Conservation (phyloP, 2,113 vertebrate species). For the Lycaon pictus region DNA sequence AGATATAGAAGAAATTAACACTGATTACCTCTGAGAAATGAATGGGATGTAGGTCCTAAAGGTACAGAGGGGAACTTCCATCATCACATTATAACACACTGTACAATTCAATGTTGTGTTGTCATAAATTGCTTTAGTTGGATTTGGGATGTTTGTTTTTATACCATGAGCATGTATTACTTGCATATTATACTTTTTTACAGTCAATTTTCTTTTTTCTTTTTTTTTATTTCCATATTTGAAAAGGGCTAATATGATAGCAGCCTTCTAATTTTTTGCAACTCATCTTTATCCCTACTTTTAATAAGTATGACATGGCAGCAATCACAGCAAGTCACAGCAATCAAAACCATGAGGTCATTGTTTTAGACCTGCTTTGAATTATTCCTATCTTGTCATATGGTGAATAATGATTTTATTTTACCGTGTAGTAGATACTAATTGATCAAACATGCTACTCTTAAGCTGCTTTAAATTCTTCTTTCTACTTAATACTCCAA, state of each 20-base stretch:
- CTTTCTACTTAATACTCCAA: neutral
- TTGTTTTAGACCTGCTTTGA: neutral
- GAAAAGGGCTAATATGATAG: neutral
- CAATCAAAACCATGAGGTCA: neutral
- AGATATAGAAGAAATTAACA: conserved; percentile 46
- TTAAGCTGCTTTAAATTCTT: neutral
- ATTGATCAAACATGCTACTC: neutral
- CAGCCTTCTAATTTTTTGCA: neutral
- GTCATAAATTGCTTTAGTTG: neutral
- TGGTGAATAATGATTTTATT: neutral
- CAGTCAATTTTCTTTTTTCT: neutral
- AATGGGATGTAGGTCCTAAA: neutral
- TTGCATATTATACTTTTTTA: neutral
- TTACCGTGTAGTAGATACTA: neutral
- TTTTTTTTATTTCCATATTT: neutral
- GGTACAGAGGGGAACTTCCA: neutral
- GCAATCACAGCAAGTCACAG: neutral
- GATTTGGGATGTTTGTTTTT: neutral
- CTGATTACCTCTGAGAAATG: conserved; percentile 45
- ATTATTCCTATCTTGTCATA: neutral
- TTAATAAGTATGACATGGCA: neutral
- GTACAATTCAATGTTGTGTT: neutral
- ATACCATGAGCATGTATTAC: neutral
- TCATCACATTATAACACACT: neutral
- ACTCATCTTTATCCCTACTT: neutral